Evolutionary conservation across 2,797 vertebrate species (phyloP), one percentile per base, ranked within the genome.

Genomic region (Cephalopachus bancanus): DNA sequence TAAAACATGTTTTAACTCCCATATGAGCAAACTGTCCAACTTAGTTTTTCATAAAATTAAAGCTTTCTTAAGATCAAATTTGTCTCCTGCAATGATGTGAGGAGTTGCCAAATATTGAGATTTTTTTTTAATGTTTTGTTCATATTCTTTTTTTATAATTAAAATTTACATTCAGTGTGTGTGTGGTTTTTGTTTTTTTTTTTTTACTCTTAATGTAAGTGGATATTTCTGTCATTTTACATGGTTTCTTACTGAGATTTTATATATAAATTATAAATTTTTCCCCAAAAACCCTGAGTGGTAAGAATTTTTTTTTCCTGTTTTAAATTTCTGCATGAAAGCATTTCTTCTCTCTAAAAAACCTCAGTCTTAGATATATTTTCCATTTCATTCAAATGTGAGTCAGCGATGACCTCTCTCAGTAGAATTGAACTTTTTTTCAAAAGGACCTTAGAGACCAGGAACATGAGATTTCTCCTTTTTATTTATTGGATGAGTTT

Each of bases 181-280:
- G 91, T 94, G 26, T n/a, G 2, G 16, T 75, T 83, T n/a, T 71
- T 17, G 93, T n/a, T n/a, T n/a, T 93, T 96, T 96, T 67, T 94
- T 95, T 95, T 97, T 93, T 75, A 95, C 90, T 95, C 94, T 98
- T 98, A 97, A 98, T 99, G 98, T 98, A 98, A 98, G 98, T 98
- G 98, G 94, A 98, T 98, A 98, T 98, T 98, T 99, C 97, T 69
- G 97, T 98, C 98, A 98, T 98, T 99, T 98, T 98, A 98, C 98
- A 99, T 99, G 97, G 98, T 99, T 99, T 99, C 99, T 98, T 99
- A 99, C 98, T 98, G 98, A 98, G 88, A 98, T 98, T 99, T 99
- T 99, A 98, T 99, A 99, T 98, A 98, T 99, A 99, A 99, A 98
- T 96, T 98, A 98, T 98, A 98, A 99, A 98, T 98, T 96, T 93